phyloP scores from a whole-genome alignment of 1,140 invertebrate species.

The Sitodiplosis mosellana region DNA sequence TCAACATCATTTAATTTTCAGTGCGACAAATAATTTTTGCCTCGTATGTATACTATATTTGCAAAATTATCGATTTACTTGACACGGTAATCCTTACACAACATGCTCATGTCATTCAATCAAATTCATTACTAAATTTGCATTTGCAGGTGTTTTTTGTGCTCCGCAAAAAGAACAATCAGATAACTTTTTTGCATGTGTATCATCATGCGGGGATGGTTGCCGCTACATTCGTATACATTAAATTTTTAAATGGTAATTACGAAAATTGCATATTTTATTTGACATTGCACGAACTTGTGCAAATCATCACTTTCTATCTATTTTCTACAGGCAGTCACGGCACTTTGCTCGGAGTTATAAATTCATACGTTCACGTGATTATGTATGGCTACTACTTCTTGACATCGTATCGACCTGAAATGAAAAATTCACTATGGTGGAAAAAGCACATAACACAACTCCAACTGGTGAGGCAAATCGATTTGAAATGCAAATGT shows the following conservation, averaged over 20 bases:
- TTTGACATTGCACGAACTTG: too few species aligned
- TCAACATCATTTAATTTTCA: background rate
- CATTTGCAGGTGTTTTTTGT: constrained; percentile 42
- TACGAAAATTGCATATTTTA: constrained; percentile 4
- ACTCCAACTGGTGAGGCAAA: constrained; percentile 41
- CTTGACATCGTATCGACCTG: constrained; percentile 39
- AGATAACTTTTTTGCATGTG: constrained; percentile 59
- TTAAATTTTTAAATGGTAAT: background rate
- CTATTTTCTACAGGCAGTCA: constrained; percentile 39
- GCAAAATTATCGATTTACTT: constrained; percentile 31
- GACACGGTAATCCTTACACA: constrained; percentile 28
- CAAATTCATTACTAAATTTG: background rate
- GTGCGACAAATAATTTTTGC: background rate
- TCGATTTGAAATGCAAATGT: background rate
- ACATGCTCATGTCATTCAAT: background rate
- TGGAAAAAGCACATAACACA: constrained; percentile 72
- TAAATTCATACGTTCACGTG: constrained; percentile 63
- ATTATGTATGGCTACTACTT: constrained; percentile 68
- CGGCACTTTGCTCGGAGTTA: constrained; percentile 41
- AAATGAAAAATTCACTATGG: constrained; percentile 48
- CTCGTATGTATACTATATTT: constrained; percentile 23
- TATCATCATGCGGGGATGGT: constrained; percentile 58
- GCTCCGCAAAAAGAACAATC: constrained; percentile 53
- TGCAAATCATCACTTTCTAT: constrained; percentile 5
- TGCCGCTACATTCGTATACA: constrained; percentile 5